A percentile compares a stretch with the other conserved stretches of the same genome.
Evolutionary conservation across 2,113 vertebrate species (phyloP).

Genomic region (Leiothrix lutea): DNA sequence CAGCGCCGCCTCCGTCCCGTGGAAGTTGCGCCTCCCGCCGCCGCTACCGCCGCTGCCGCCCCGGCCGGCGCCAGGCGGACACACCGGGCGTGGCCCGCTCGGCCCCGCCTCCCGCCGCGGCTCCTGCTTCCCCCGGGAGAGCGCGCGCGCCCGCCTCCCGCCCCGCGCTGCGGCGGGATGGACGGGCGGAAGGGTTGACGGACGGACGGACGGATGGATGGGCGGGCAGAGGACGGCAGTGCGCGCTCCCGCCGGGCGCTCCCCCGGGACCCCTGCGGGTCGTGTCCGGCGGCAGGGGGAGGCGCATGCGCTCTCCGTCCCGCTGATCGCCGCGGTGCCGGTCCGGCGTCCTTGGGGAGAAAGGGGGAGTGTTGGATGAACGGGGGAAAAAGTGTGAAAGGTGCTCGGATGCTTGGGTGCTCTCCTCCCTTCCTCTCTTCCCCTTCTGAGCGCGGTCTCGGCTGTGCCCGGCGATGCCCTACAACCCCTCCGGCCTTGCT

Average conservation of each 20-base stretch:
- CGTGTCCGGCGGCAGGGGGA: not conserved
- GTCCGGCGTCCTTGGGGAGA: not conserved
- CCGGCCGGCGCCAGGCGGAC: no score
- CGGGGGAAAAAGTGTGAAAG: not conserved
- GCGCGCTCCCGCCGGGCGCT: not conserved
- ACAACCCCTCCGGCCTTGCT: accelerated
- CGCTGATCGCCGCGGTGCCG: no score
- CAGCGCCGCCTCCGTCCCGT: no score
- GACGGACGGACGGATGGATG: accelerated
- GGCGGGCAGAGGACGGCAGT: no score
- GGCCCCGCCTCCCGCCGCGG: no score
- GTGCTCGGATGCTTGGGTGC: not conserved
- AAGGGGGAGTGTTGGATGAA: not conserved
- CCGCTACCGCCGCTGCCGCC: no score
- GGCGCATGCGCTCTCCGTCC: not conserved
- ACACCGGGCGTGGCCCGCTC: no score
- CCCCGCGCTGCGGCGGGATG: no score
- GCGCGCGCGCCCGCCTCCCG: no score
- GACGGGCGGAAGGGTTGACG: accelerated
- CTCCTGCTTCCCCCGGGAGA: no score
- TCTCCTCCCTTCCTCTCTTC: slow-evolving; percentile 14
- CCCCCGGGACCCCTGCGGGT: not conserved
- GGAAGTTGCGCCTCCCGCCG: no score
- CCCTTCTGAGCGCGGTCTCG: no score
- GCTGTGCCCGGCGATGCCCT: not conserved